Evolutionary conservation across 2,113 vertebrate genomes (phyloP).

Genomic region (Syngnathus typhle): DNA sequence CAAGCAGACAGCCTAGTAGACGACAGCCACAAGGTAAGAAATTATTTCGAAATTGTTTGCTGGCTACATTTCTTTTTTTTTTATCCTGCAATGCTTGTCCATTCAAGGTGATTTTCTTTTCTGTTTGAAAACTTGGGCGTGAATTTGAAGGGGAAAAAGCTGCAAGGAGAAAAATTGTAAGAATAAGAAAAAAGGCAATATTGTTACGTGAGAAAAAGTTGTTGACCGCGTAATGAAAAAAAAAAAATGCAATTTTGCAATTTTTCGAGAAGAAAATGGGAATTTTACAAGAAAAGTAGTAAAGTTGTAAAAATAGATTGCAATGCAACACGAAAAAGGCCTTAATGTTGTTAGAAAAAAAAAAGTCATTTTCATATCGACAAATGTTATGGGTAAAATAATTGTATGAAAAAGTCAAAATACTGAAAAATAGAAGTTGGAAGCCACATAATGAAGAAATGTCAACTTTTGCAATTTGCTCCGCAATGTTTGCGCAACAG

Average conservation of each 20-base stretch:
- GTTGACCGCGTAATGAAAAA: not conserved
- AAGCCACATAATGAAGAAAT: not conserved
- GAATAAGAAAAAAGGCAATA: not conserved
- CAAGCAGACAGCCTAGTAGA: not conserved
- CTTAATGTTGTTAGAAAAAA: not conserved
- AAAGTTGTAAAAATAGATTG: not conserved
- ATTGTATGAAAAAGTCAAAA: not conserved
- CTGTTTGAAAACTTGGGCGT: not conserved
- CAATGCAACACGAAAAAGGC: no score
- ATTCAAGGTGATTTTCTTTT: not conserved
- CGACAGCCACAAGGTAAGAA: slow-evolving; percentile 35
- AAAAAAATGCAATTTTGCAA: not conserved
- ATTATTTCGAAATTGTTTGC: not conserved
- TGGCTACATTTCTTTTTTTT: not conserved
- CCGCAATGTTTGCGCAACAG: not conserved
- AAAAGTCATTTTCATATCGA: not conserved
- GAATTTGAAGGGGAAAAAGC: not conserved
- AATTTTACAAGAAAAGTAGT: not conserved
- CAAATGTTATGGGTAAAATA: not conserved
- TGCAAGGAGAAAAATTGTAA: not conserved
- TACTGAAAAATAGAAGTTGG: not conserved
- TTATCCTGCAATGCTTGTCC: not conserved
- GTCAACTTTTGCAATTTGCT: not conserved
- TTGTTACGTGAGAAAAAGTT: not conserved
- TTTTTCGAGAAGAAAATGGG: no score